phyloP scores from a whole-genome alignment of 2,888 invertebrate species.

The Cephus rjabovi region DNA sequence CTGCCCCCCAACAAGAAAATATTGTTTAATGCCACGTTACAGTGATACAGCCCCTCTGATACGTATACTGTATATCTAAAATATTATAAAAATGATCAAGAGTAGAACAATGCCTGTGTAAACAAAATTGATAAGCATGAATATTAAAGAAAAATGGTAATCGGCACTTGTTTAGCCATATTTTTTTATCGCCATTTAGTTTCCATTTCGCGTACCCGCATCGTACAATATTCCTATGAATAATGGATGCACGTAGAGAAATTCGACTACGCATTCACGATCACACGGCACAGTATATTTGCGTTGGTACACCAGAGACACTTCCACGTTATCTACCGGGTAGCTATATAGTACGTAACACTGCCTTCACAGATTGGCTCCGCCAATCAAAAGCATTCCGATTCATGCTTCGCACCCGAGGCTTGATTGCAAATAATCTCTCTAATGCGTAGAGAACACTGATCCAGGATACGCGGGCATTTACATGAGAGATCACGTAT shows the following conservation, averaged over 20 bases:
- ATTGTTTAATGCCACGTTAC: neutral
- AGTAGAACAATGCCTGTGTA: neutral
- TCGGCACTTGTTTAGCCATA: neutral
- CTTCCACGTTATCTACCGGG: conserved; percentile 18
- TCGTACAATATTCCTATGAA: conserved; percentile 30
- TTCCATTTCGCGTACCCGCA: neutral
- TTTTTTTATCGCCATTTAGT: neutral
- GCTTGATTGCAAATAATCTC: conserved; percentile 43
- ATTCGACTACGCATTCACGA: neutral
- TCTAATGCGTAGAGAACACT: conserved; percentile 18
- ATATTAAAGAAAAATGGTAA: neutral
- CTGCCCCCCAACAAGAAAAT: neutral
- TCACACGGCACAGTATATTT: neutral
- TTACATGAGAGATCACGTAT: neutral
- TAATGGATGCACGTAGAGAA: conserved; percentile 33
- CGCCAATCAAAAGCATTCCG: conserved; percentile 46
- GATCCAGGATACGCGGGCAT: neutral
- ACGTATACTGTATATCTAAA: neutral
- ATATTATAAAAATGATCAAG: neutral
- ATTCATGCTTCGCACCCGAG: conserved; percentile 36
- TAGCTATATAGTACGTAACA: neutral
- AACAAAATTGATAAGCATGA: neutral
- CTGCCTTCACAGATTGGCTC: conserved; percentile 35
- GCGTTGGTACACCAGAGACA: conserved; percentile 24
- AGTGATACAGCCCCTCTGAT: neutral